Evolutionary conservation across 2,888 invertebrate genomes (phyloP), one percentile per base, ranked within the genome.

Genomic region (Neoitamus cyanurus): DNA sequence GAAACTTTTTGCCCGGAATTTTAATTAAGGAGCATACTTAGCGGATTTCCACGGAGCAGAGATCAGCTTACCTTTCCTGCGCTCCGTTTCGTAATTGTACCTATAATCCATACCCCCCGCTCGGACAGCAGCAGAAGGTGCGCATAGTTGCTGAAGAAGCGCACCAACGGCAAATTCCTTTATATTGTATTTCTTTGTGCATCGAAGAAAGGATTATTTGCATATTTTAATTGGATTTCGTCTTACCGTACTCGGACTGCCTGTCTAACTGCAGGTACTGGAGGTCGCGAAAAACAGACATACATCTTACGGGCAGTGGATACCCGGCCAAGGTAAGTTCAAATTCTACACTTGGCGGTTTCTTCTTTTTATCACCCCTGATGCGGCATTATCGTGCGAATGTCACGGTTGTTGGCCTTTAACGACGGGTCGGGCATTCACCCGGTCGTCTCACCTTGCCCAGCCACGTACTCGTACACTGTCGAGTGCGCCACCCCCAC

Each of bases 191-290:
- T 80, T 80, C 80, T 58, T 34, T 80, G 58, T 34, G 13, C 80
- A 13, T 58, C 34, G 58, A 48, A 48, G 80, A 80, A 80, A 80
- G 80, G 80, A 80, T 80, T 58, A 80, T 80, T 80, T 80, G 80
- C 80, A 80, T 80, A 80, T 80, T 80, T 80, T 80, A 80, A 80
- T 80, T 80, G 80, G 58, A 80, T 80, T 80, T 28, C 80, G 13
- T 11, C 31, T 58, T n/a, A 7, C 80, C n/a, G 2, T 20, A 58
- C 36, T 31, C 48, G 58, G 25, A 20, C 25, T 25, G 25, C 7
- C 34, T 34, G n/a, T n/a, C 34, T 34, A 34, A 34, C 34, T 15
- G 15, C 9, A 25, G 15, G 15, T n/a, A 20, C 25, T 6, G 15
- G 9, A 58, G 25, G 15, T 20, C 20, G 25, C 58, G 25, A 58